These are phyloP conservation scores for Phrynosoma blainvillii DNA, from an alignment of 2,113 vertebrate species.

Conservation along the genomic window DNA sequence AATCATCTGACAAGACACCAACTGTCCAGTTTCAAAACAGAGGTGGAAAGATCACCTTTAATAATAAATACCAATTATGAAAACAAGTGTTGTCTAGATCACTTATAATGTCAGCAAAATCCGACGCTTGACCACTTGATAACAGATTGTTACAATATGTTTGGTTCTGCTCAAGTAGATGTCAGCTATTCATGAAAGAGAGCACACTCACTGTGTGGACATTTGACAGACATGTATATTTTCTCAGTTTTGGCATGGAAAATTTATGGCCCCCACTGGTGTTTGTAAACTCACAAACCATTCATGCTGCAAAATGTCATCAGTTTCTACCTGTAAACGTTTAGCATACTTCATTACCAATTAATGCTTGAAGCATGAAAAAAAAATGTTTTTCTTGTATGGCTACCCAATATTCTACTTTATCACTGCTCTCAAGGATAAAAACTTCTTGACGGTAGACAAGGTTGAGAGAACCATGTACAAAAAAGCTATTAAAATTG, in stretches of 20 bases:
- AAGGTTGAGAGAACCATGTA: constrained; percentile 64
- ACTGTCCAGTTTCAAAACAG: neutral
- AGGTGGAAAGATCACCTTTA: neutral
- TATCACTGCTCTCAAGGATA: constrained; percentile 42
- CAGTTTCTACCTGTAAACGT: neutral
- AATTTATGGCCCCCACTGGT: too few relatives aligned
- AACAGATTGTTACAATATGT: neutral
- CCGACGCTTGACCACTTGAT: neutral
- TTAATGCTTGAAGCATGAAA: constrained; percentile 18
- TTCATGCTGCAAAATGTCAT: neutral
- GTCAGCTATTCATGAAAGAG: neutral
- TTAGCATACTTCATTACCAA: neutral
- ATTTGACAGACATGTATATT: neutral
- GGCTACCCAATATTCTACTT: constrained; percentile 11
- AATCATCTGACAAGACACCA: neutral
- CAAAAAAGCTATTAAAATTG: constrained; percentile 59
- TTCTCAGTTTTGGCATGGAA: neutral
- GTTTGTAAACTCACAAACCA: neutral
- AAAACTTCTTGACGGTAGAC: constrained; percentile 33
- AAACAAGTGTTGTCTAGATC: neutral
- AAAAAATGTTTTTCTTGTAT: neutral
- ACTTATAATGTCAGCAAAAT: neutral
- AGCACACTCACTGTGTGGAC: neutral
- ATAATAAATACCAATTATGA: neutral
- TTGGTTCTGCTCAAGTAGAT: neutral